Base-by-base conservation (phyloP, 2,888 invertebrate genomes). In the Metalampra italica region DNA sequence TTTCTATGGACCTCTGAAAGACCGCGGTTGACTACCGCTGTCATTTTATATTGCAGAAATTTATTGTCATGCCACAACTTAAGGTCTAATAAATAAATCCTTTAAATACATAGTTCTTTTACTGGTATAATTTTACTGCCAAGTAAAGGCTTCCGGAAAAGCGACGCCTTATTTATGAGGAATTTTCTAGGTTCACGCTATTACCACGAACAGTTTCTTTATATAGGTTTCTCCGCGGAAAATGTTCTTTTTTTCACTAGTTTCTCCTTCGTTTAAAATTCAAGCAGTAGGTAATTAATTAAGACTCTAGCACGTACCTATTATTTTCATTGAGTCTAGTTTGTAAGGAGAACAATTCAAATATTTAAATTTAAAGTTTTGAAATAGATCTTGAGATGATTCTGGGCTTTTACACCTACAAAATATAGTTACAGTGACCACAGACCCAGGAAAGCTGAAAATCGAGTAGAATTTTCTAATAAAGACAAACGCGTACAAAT, bases 71-170 rank as follows among this genome's bases (percentile, higher is more conserved):
- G 32, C 32, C 32, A 32, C 8, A 8, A 2, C n/a, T n/a, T 9
- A 41, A n/a, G 30, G 29, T 43, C 14, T 38, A 29, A 30, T 15
- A n/a, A n/a, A 49, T 49, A 50, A 50, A 50, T 50, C 50, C 32
- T 43, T 41, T 38, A 43, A 50, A 50, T 43, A 50, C 46, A 44
- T 49, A 46, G 50, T 46, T 43, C 44, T 40, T 47, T 51, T 44
- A 29, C 46, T 13, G 36, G 46, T 41, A 50, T 50, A 51, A 47
- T 51, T 51, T 51, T 44, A 36, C 29, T 47, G 47, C 40, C 47
- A 51, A 30, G 34, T 45, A 30, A 46, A 47, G 46, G 41, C 45
- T 51, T 47, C 47, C 51, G 51, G 51, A 46, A 46, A 39, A 37
- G 36, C 37, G 29, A 30, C n/a, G 11, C 39, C 45, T 47, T 51